These are phyloP conservation scores for Dasypolia templi DNA, from an alignment of 2,888 invertebrate genomes.

Conservation along the genomic window DNA sequence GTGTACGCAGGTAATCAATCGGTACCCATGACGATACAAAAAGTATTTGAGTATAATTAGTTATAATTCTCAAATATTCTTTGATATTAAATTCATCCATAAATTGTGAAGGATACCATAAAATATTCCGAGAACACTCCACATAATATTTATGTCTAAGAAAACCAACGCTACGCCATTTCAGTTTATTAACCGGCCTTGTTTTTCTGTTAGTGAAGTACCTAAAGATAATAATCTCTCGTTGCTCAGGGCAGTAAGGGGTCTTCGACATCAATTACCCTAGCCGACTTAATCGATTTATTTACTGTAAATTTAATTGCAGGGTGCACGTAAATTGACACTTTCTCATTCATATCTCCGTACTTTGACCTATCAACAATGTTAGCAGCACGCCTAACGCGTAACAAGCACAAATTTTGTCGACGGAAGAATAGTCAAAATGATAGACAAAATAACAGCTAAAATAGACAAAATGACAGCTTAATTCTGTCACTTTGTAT, in stretches of 20 bases:
- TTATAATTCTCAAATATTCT: not conserved
- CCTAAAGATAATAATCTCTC: conserved; percentile 48
- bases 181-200: conserved; percentile 22
- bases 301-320: conserved; percentile 54
- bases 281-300: conserved; percentile 53
- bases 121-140: not conserved
- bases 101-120: not conserved
- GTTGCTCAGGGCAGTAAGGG: conserved; percentile 46
- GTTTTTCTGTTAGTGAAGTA: conserved; percentile 36
- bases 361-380: conserved; percentile 7
- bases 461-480: no score
- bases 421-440: no score
- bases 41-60: no score
- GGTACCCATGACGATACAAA: no score
- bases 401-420: no score
- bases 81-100: not conserved
- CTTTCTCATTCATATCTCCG: conserved; percentile 19
- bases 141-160: not conserved
- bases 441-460: no score
- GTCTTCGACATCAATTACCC: conserved; percentile 52
- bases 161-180: conserved; percentile 29
- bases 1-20: not conserved
- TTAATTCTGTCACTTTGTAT: no score
- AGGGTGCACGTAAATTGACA: conserved; percentile 30
- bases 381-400: no score